phyloP scores from a whole-genome alignment of 2,113 vertebrate species.

The Connochaetes taurinus region DNA sequence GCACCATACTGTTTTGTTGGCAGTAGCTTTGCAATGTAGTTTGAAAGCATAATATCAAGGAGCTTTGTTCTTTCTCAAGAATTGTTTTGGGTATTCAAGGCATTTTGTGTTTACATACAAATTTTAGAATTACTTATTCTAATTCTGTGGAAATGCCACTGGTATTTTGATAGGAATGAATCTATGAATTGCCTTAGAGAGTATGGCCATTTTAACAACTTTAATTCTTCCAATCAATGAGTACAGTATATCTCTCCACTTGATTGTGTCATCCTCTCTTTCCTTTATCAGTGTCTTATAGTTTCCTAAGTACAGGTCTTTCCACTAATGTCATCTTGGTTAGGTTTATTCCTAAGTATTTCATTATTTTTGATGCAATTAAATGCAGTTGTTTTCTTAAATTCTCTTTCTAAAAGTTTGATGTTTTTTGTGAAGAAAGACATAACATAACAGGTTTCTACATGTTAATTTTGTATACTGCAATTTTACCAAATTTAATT shows the following conservation, averaged over 20 bases:
- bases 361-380: background rate
- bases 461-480: background rate
- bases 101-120: background rate
- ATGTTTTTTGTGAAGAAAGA: background rate
- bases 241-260: background rate
- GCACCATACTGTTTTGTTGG: background rate
- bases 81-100: background rate
- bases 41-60: background rate
- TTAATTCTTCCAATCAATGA: background rate
- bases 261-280: background rate
- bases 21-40: background rate
- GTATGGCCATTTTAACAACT: background rate
- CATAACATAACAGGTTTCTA: background rate
- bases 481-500: background rate
- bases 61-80: background rate
- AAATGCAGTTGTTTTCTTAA: background rate
- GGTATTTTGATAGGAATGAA: background rate
- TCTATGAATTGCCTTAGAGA: background rate
- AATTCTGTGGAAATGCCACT: background rate
- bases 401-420: background rate
- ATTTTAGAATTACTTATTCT: background rate
- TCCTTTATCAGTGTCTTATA: background rate
- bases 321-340: background rate
- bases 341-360: background rate
- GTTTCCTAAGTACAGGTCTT: background rate